Base-by-base conservation (phyloP, 2,888 invertebrate species). In the Schrankia costaestrigalis region DNA sequence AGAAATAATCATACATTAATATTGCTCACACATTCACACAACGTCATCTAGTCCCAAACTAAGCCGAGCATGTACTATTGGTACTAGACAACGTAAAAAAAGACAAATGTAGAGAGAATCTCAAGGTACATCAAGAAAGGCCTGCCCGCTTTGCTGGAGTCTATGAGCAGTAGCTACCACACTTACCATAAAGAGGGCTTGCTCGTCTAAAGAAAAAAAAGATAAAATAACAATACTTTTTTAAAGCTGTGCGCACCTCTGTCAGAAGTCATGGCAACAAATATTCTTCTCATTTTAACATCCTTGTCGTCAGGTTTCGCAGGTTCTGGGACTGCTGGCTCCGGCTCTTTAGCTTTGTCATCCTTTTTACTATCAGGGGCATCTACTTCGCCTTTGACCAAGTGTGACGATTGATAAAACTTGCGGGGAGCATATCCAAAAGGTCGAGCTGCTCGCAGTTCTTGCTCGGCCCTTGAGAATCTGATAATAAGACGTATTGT, bases 191-290 rank as follows among this genome's bases (percentile, higher is more conserved):
- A n/a, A n/a, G n/a, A n/a, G n/a, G n/a, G n/a, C n/a, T n/a, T n/a
- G n/a, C n/a, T n/a, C n/a, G n/a, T n/a, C n/a, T n/a, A n/a, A n/a
- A n/a, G n/a, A n/a, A n/a, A n/a, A n/a, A n/a, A n/a, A n/a, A n/a
- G n/a, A n/a, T n/a, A n/a, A 8, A 17, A 17, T 17, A 5, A 5
- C 17, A n/a, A 17, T 3, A 2, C 2, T 18, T 18, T 3, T 8
- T 7, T 18, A 3, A 18, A 18, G 18, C 2, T 8, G 1, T 11
- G 2, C 6, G 6, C 35, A 81, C 87, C 90, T 81, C 94, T 84
- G 71, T 95, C 95, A 13, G 94, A 94, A 6, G 94, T 92, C 57
- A 94, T 78, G 0, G 94, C 93, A 9, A 95, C 84, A 33, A 91
- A 83, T 11, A 95, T 67, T 36, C 73, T 59, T n/a, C 67, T 68